Evolutionary conservation across 2,797 vertebrate species (phyloP).

Genomic region (Bucorvus abyssinicus): DNA sequence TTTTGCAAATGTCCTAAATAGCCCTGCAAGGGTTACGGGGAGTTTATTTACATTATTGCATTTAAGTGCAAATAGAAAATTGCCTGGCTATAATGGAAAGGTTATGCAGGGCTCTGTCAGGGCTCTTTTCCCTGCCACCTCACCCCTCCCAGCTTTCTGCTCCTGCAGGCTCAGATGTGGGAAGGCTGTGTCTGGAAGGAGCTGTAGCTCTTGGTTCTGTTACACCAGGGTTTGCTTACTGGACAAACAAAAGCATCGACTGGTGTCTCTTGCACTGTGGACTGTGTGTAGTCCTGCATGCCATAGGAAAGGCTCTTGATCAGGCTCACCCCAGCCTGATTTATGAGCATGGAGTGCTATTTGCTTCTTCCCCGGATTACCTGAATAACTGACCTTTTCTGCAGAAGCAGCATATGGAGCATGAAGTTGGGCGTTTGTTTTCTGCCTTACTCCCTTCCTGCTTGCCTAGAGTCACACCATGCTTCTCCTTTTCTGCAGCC

Average conservation of each 20-base stretch:
- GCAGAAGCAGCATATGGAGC: fast-evolving
- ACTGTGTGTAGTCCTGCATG: background rate
- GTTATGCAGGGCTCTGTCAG: constrained; percentile 49
- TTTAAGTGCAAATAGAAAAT: constrained; percentile 64
- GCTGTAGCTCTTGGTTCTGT: background rate
- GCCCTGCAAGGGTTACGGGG: constrained; percentile 46
- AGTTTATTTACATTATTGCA: constrained; percentile 71
- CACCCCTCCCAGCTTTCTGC: background rate
- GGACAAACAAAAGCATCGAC: background rate
- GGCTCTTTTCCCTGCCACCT: constrained; percentile 40
- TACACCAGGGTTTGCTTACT: background rate
- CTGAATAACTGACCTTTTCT: background rate
- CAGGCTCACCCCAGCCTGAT: background rate
- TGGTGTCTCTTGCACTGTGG: background rate
- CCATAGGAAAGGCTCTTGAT: background rate
- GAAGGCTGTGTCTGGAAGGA: background rate
- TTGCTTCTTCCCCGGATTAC: background rate
- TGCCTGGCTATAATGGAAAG: constrained; percentile 35
- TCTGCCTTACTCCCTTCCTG: background rate
- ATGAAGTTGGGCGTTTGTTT: background rate
- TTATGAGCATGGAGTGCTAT: background rate
- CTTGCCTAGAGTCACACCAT: fast-evolving
- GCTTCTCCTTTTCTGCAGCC: constrained; percentile 9
- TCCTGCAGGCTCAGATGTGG: constrained; percentile 6
- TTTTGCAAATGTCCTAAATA: constrained; percentile 44